Base-by-base conservation (phyloP, 2,888 invertebrate species). In the Helobdella robusta region DNA sequence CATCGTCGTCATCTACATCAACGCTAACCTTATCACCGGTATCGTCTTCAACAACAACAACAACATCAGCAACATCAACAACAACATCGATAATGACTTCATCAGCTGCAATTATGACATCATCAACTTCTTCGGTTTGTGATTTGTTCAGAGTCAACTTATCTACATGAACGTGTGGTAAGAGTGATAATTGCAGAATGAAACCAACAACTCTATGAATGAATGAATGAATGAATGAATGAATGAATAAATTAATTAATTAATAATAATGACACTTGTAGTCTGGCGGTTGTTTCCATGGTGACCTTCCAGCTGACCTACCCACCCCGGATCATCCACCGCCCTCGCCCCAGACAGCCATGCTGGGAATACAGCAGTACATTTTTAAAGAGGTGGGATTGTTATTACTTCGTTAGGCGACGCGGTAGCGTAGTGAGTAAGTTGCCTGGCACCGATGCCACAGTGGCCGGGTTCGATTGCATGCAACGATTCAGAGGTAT, bases 271-370 rank as follows among this genome's bases (percentile, higher is more conserved):
- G 11, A 40, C 15, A n/a, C 44, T 15, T 40, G 11, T n/a, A 40
- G 11, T n/a, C 44, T 15, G 11, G 11, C 44, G 15, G 18, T 25
- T 25, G 23, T 50, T n/a, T 50, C 50, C 30, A 11, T 18, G 6
- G 11, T 32, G 8, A 25, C 8, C 46, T 48, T 6, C 46, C 61
- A 2, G 6, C 4, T 1, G 56, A 32, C 8, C 30, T 30, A 56
- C 56, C 56, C 4, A 56, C 56, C 20, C 28, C 56, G 4, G 32
- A 92, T 73, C 91, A 91, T 81, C 91, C 92, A 2, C 92, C 93
- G 1, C 93, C 93, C 0, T 87, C 90, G 11, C 90, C 92, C 2
- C 84, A 85, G 74, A 89, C 91, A 73, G 92, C 93, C 0, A 89
- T 90, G 80, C 86, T 85, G 79, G 87, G 88, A 74, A 93, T 93